phyloP scores from a whole-genome alignment of 2,113 vertebrate species.

The Gopherus flavomarginatus region DNA sequence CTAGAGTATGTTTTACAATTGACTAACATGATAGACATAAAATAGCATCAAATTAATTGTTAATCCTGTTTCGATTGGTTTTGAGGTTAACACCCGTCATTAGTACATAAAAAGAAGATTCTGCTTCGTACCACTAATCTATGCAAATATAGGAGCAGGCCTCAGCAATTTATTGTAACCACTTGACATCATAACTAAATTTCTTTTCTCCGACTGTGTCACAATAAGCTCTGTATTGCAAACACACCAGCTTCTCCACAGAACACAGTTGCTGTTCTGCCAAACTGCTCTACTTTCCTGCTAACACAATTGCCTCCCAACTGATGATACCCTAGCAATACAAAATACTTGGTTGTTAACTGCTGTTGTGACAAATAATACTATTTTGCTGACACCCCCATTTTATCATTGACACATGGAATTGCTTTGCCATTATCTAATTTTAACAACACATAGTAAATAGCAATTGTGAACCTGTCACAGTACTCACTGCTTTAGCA shows the following conservation, averaged over 20 bases:
- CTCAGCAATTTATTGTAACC: accelerated
- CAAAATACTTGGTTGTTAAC: constrained; percentile 35
- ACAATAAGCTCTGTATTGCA: neutral
- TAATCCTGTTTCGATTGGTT: neutral
- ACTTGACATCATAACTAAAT: neutral
- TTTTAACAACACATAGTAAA: constrained; percentile 40
- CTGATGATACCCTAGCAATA: constrained; percentile 41
- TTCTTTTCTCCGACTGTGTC: neutral
- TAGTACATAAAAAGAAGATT: neutral
- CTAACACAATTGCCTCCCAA: constrained; percentile 49
- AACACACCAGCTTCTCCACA: neutral
- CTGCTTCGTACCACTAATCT: neutral
- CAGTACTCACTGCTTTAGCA: neutral
- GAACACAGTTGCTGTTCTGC: constrained; percentile 22
- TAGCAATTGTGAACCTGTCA: constrained; percentile 6
- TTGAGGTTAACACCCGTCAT: neutral
- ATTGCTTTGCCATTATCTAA: constrained; percentile 39
- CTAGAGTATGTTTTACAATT: neutral
- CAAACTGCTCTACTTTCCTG: constrained; percentile 19
- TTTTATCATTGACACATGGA: constrained; percentile 46
- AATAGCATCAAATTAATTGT: neutral
- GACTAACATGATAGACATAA: accelerated
- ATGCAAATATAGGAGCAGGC: accelerated
- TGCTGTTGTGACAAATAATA: constrained; percentile 62
- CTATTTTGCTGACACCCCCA: constrained; percentile 32